Evolutionary conservation across 2,113 vertebrate genomes (phyloP).

Genomic region (Terrapene triunguis): DNA sequence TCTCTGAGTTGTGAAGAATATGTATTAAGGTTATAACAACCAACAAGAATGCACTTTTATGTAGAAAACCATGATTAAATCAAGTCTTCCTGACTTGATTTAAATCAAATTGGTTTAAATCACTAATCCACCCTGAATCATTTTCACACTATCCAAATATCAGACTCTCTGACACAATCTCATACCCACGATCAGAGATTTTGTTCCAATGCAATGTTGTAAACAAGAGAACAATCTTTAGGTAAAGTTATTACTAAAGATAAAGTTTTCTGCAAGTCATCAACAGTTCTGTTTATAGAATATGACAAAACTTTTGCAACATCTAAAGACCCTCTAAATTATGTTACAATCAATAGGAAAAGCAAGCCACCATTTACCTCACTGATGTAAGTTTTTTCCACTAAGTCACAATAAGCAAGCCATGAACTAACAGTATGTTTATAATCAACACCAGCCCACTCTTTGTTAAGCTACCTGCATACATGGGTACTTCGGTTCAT

Average conservation of each 20-base stretch:
- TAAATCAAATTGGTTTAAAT: no score
- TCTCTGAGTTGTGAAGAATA: no score
- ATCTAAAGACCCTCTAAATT: neutral
- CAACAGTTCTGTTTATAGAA: accelerated
- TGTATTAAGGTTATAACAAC: no score
- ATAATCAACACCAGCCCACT: accelerated
- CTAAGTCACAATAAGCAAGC: neutral
- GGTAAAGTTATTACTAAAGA: accelerated
- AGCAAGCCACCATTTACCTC: accelerated
- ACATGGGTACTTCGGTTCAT: accelerated
- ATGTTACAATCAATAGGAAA: accelerated
- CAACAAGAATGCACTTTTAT: no score
- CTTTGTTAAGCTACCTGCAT: neutral
- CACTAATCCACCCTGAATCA: neutral
- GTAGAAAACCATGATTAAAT: no score
- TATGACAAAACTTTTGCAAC: accelerated
- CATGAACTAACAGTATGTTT: neutral
- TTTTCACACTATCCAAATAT: accelerated
- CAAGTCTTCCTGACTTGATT: no score
- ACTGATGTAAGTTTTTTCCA: accelerated
- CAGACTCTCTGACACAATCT: neutral
- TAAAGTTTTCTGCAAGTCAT: neutral
- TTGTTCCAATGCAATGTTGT: neutral
- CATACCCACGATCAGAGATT: accelerated
- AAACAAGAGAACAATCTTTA: accelerated